Conservation (phyloP, 2,113 vertebrate species). For the Paratilapia polleni region DNA sequence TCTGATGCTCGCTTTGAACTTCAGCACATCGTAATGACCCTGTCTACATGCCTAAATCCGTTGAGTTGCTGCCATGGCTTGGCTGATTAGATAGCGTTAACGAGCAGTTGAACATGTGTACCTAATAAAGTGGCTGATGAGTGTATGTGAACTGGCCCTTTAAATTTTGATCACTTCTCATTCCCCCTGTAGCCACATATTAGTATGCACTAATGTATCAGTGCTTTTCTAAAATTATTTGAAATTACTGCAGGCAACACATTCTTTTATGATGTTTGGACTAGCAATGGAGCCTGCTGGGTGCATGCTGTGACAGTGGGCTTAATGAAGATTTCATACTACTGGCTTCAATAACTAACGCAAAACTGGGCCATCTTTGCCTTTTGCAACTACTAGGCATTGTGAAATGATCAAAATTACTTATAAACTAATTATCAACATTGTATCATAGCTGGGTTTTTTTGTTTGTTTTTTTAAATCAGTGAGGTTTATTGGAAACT, state of each 20-base stretch:
- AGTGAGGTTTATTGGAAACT: no score
- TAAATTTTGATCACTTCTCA: not conserved
- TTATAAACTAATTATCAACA: not conserved
- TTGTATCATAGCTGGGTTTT: not conserved
- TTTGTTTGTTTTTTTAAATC: not conserved
- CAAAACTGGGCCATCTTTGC: not conserved
- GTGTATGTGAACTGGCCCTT: not conserved
- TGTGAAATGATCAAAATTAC: constrained; percentile 2
- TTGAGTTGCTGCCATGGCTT: not conserved
- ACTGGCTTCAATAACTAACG: not conserved
- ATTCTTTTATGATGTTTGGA: not conserved
- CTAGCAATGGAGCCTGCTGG: not conserved
- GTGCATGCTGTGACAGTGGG: not conserved
- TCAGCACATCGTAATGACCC: not conserved
- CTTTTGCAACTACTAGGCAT: not conserved
- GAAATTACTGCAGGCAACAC: not conserved
- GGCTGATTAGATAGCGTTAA: not conserved
- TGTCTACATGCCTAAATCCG: not conserved
- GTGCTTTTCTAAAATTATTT: not conserved
- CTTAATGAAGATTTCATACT: not conserved
- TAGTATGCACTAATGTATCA: not conserved
- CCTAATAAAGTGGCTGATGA: not conserved
- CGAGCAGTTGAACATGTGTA: not conserved
- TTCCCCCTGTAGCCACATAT: not conserved
- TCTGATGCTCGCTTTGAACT: not conserved